These are phyloP conservation scores for Cheilosia variabilis DNA, from an alignment of 2,888 invertebrate species.

Conservation along the genomic window DNA sequence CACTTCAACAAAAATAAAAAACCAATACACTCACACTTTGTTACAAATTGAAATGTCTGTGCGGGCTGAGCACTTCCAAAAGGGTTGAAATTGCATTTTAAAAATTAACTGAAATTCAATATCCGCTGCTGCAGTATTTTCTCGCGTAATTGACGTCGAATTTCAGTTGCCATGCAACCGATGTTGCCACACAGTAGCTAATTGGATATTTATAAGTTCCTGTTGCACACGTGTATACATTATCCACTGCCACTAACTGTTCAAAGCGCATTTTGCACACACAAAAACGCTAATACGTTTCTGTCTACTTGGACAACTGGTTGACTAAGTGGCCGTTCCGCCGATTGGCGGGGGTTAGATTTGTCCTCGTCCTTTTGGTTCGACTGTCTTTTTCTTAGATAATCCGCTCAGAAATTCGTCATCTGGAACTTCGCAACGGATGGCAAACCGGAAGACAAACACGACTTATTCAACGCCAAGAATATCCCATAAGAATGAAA, in stretches of 20 bases:
- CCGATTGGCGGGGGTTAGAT: too few species aligned
- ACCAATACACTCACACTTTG: too few species aligned
- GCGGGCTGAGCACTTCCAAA: not conserved
- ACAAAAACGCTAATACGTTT: not conserved
- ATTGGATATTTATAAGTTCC: conserved; percentile 7
- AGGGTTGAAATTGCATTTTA: conserved; percentile 2
- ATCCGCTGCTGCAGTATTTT: conserved; percentile 23
- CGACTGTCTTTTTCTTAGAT: not conserved
- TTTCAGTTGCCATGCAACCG: not conserved
- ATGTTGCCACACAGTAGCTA: not conserved
- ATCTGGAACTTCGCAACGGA: not conserved
- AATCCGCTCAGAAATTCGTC: not conserved
- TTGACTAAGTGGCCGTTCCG: not conserved
- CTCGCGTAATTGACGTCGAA: conserved; percentile 26
- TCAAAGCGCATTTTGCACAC: conserved; percentile 4
- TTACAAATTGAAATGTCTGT: conserved; percentile 12
- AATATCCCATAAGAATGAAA: not conserved
- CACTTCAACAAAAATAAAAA: too few species aligned
- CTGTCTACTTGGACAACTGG: not conserved
- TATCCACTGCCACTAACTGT: not conserved
- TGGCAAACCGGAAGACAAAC: not conserved
- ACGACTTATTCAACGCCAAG: not conserved
- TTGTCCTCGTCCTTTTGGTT: not conserved
- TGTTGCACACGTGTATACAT: too few species aligned
- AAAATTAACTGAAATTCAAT: conserved; percentile 26